Conservation (phyloP, 1,140 invertebrate species). For the Pinna nobilis region DNA sequence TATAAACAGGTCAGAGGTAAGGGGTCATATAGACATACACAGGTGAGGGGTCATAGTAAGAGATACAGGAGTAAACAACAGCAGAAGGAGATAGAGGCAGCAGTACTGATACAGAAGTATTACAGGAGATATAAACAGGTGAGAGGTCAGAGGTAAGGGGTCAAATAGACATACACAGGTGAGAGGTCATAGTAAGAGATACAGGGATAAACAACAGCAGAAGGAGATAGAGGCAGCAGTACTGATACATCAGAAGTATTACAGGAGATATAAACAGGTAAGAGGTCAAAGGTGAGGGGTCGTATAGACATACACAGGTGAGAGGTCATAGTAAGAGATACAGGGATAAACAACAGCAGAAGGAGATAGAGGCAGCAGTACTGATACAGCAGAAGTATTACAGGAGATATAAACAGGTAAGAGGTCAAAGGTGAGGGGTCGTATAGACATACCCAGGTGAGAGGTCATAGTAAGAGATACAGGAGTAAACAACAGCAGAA, state of each 20-base stretch:
- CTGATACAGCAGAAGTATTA: slow-evolving; percentile 95
- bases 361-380: slow-evolving; percentile 90
- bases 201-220: slow-evolving; percentile 97
- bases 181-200: no score
- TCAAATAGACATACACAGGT: slow-evolving; percentile 85
- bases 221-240: slow-evolving; percentile 28
- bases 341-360: no score
- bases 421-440: no score
- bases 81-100: slow-evolving; percentile 84
- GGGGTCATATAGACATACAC: no score
- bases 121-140: slow-evolving; percentile 83
- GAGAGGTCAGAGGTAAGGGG: no score
- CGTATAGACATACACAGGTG: slow-evolving; percentile 76
- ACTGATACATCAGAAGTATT: slow-evolving; percentile 2
- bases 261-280: not conserved
- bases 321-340: not conserved
- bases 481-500: slow-evolving; percentile 94
- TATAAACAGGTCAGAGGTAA: slow-evolving; percentile 81
- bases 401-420: slow-evolving; percentile 83
- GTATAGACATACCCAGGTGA: slow-evolving; percentile 84
- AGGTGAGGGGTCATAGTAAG: no score
- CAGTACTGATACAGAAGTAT: slow-evolving; percentile 97
- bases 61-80: slow-evolving; percentile 77
- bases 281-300: slow-evolving; percentile 84
- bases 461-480: no score